Percentiles rank a stretch among this genome's conserved stretches.
phyloP scores from a whole-genome alignment of 2,888 invertebrate species.

The Scaptomyza tumidula region DNA sequence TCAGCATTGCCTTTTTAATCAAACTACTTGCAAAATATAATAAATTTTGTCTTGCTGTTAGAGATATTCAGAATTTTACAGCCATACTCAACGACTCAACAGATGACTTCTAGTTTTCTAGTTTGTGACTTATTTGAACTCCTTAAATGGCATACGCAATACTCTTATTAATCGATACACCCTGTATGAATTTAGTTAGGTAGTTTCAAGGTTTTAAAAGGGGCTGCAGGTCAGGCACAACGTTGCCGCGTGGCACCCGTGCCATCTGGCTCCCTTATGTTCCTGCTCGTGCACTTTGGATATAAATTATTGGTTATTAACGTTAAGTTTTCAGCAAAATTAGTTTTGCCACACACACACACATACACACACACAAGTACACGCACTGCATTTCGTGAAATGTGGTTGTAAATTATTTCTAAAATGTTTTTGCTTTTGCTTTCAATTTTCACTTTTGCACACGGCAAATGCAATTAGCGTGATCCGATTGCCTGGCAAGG shows the following conservation, averaged over 20 bases:
- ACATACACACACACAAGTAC: background rate
- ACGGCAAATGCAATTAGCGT: slow-evolving; percentile 70
- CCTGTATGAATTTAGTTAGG: slow-evolving; percentile 12
- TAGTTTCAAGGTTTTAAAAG: slow-evolving; percentile 37
- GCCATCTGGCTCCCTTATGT: slow-evolving; percentile 36
- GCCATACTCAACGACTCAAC: too few species aligned
- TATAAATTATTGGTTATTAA: slow-evolving; percentile 76
- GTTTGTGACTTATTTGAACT: too few species aligned
- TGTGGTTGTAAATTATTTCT: slow-evolving; percentile 67
- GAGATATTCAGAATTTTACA: too few species aligned
- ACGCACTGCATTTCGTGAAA: slow-evolving; percentile 44
- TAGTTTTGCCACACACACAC: slow-evolving; percentile 51
- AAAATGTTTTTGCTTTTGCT: slow-evolving; percentile 49
- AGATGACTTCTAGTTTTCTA: too few species aligned
- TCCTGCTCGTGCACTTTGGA: slow-evolving; percentile 53
- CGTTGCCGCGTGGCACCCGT: slow-evolving; percentile 9
- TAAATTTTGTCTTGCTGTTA: too few species aligned
- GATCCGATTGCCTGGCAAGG: slow-evolving; percentile 58
- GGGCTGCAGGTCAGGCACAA: slow-evolving; percentile 31
- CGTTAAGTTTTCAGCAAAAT: slow-evolving; percentile 76
- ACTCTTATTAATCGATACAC: slow-evolving; percentile 14
- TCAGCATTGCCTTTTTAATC: too few species aligned
- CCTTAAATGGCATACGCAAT: background rate
- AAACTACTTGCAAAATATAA: too few species aligned
- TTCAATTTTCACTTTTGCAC: slow-evolving; percentile 28